A percentile compares a stretch with the other conserved stretches of the same genome.
Evolutionary conservation across 2,113 vertebrate species (phyloP).

Genomic region (Amia ocellicauda): DNA sequence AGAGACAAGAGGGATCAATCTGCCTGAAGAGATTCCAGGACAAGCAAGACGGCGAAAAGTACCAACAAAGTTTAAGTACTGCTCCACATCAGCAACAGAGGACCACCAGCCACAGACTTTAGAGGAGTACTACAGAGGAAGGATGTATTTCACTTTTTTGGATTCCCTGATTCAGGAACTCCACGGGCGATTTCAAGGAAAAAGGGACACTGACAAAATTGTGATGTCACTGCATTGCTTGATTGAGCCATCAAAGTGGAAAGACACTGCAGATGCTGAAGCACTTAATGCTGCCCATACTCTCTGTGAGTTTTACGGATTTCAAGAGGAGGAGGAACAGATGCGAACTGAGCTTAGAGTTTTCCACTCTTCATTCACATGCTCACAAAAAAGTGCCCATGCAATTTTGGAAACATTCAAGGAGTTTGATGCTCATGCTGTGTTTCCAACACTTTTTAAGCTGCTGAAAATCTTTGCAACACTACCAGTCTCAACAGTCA

Average conservation of each 20-base stretch:
- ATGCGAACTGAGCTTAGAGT: background rate
- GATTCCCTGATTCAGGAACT: constrained; percentile 16
- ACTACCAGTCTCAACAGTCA: constrained; percentile 25
- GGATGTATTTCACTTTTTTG: constrained; percentile 7
- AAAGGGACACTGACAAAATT: constrained; percentile 17
- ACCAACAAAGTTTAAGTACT: constrained; percentile 13
- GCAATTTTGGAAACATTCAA: constrained; percentile 19
- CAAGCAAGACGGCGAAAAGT: too few relatives aligned
- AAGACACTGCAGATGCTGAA: too few relatives aligned
- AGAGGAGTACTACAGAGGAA: constrained; percentile 13
- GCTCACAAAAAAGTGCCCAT: background rate
- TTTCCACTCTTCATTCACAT: constrained; percentile 3
- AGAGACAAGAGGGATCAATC: too few relatives aligned
- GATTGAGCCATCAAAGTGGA: constrained; percentile 5
- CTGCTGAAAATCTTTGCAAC: constrained; percentile 18
- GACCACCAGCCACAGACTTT: constrained; percentile 9
- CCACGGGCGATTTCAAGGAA: background rate
- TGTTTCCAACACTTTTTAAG: constrained; percentile 21
- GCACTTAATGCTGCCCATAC: background rate
- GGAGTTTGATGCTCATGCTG: constrained; percentile 3
- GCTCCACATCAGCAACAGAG: constrained; percentile 19
- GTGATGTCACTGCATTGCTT: constrained; percentile 12
- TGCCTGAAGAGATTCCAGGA: too few relatives aligned
- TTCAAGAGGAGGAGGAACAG: constrained; percentile 1
- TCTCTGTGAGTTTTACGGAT: constrained; percentile 3